Conservation (phyloP, 1,140 invertebrate genomes). For the Drosophila arizonae region DNA sequence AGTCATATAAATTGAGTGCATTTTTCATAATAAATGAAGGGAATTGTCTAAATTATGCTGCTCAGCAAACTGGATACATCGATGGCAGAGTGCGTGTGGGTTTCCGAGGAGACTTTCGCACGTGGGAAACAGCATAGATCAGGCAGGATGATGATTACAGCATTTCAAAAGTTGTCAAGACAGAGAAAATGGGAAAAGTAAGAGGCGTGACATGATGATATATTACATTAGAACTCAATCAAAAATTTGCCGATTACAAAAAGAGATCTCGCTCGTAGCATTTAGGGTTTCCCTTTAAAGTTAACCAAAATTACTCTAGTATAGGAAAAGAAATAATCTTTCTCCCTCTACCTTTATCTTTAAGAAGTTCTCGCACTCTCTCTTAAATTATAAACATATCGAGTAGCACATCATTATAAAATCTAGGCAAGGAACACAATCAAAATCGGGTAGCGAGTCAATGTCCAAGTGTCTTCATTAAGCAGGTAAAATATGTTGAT, state of each 20-base stretch:
- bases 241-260: not conserved
- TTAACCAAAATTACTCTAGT: no score
- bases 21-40: conserved; percentile 79
- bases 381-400: conserved; percentile 82
- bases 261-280: no score
- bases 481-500: conserved; percentile 71
- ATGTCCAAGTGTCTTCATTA: conserved; percentile 46
- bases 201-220: not conserved
- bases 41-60: conserved; percentile 78
- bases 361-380: conserved; percentile 7
- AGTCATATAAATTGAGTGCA: conserved; percentile 81
- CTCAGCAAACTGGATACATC: conserved; percentile 19
- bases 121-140: not conserved
- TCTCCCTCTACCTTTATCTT: not conserved
- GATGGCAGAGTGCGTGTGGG: conserved; percentile 3
- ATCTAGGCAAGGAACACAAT: conserved; percentile 41
- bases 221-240: not conserved
- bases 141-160: not conserved
- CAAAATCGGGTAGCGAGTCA: conserved; percentile 7
- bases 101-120: no score
- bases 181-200: not conserved
- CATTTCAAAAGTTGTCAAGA: not conserved
- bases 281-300: no score
- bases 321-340: no score
- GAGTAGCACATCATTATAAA: conserved; percentile 62